Percentiles rank a stretch among this genome's conserved stretches.
These are phyloP conservation scores for Argyra leucocephala DNA, from an alignment of 2,888 invertebrate genomes.

Conservation along the genomic window DNA sequence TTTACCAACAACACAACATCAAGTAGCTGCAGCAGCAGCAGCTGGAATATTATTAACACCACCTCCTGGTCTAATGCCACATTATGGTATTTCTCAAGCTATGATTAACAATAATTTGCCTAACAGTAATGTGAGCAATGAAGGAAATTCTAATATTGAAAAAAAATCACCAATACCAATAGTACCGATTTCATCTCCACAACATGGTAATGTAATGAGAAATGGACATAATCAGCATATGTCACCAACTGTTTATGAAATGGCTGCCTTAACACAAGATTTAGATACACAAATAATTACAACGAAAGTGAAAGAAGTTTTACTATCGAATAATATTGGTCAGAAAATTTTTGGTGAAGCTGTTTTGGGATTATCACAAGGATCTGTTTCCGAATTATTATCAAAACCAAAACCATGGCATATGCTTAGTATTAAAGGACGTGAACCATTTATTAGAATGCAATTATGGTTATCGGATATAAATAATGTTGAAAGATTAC, in stretches of 20 bases:
- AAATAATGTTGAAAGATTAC: conserved; percentile 86
- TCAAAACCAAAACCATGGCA: conserved; percentile 99
- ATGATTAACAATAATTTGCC: not conserved
- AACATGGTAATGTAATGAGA: conserved; percentile 59
- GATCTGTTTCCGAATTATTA: conserved; percentile 91
- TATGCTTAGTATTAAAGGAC: conserved; percentile 94
- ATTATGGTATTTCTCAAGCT: conserved; percentile 60
- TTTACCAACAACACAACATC: conserved; percentile 36
- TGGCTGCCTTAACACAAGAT: conserved; percentile 93
- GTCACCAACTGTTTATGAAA: conserved; percentile 93
- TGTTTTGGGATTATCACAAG: conserved; percentile 90
- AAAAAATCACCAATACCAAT: conserved; percentile 47
- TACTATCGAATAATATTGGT: conserved; percentile 93
- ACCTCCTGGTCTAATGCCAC: conserved; percentile 66
- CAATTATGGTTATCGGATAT: conserved; percentile 94
- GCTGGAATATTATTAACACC: conserved; percentile 58
- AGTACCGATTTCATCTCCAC: conserved; percentile 47
- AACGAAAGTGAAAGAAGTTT: conserved; percentile 91
- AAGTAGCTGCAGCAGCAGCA: not conserved
- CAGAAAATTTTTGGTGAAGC: conserved; percentile 99
- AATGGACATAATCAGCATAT: conserved; percentile 66
- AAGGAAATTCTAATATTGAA: conserved; percentile 47
- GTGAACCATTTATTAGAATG: conserved; percentile 94
- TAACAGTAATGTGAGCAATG: not conserved
- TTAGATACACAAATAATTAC: conserved; percentile 94